phyloP scores from a whole-genome alignment of 2,797 vertebrate species.

The Cynodonichthys magdalenae region DNA sequence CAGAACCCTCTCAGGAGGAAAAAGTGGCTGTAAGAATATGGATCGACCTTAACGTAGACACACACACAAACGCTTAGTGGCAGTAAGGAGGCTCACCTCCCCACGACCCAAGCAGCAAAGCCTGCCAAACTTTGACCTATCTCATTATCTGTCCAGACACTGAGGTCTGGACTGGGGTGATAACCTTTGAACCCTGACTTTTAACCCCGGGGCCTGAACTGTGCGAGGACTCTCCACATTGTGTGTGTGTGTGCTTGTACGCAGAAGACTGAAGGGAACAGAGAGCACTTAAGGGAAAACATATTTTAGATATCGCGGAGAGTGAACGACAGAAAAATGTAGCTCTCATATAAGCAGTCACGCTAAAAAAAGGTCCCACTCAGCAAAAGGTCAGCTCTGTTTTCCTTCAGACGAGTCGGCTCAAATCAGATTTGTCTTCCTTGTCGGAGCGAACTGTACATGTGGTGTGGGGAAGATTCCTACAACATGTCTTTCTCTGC shows the following conservation, averaged over 20 bases:
- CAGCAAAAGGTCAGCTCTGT: constrained; percentile 38
- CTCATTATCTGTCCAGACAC: constrained; percentile 78
- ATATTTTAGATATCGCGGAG: constrained; percentile 43
- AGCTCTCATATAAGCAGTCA: constrained; percentile 20
- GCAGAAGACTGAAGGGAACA: constrained; percentile 27
- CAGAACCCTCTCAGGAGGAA: constrained; percentile 51
- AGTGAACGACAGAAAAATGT: constrained; percentile 36
- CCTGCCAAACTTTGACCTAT: constrained; percentile 79
- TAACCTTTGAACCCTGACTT: constrained; percentile 82
- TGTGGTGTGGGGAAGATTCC: constrained; percentile 20
- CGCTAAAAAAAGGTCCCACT: constrained; percentile 38
- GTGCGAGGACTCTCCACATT: constrained; percentile 30
- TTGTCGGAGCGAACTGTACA: constrained; percentile 14
- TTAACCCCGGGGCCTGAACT: constrained; percentile 63
- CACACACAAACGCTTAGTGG: constrained; percentile 19
- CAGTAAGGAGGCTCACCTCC: constrained; percentile 71
- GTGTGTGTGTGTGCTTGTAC: constrained; percentile 37
- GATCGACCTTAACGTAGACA: constrained; percentile 43
- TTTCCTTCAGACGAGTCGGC: constrained; percentile 14
- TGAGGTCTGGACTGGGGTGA: constrained; percentile 73
- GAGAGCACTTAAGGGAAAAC: constrained; percentile 13
- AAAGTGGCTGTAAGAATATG: constrained; percentile 66
- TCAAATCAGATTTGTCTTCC: constrained; percentile 29
- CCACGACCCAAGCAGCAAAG: constrained; percentile 68
- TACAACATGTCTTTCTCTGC: constrained; percentile 33